Percentiles rank a stretch among this genome's conserved stretches.
phyloP scores from a whole-genome alignment of 2,888 invertebrate species.

The Ecdyonurus torrentis region DNA sequence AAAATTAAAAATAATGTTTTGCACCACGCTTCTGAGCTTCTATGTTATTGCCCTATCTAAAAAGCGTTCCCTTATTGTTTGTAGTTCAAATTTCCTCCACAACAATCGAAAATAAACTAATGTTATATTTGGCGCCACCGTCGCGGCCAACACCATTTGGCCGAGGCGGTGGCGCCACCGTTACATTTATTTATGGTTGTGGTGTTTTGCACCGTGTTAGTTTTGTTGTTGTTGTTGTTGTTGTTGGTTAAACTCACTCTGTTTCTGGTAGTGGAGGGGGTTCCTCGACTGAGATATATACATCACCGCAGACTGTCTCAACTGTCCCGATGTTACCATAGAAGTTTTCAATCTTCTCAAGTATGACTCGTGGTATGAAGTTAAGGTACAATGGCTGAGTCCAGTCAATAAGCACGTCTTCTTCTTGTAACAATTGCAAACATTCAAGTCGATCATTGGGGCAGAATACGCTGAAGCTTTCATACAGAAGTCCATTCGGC shows the following conservation, averaged over 20 bases:
- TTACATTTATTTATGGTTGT: no score
- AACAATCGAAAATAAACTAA: no score
- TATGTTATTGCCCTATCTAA: no score
- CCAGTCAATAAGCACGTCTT: constrained; percentile 65
- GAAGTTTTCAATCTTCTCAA: constrained; percentile 58
- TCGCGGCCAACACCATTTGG: no score
- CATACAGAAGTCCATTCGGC: constrained; percentile 65
- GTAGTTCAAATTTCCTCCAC: no score
- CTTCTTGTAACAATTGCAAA: constrained; percentile 52
- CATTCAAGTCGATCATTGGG: constrained; percentile 57
- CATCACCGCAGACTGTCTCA: constrained; percentile 65
- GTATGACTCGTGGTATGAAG: constrained; percentile 67
- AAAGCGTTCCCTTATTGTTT: no score
- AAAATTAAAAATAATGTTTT: no score
- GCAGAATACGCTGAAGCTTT: constrained; percentile 73
- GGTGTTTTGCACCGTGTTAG: no score
- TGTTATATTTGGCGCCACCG: no score
- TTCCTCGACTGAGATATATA: constrained; percentile 45
- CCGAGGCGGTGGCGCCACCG: no score
- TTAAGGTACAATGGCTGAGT: constrained; percentile 67
- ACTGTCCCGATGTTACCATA: constrained; percentile 39
- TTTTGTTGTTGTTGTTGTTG: no score
- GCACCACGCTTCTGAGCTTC: no score
- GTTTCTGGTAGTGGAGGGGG: not conserved
- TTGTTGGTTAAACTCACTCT: not conserved